These are phyloP conservation scores for Drosophila paulistorum DNA, from an alignment of 1,140 invertebrate species.

Conservation along the genomic window DNA sequence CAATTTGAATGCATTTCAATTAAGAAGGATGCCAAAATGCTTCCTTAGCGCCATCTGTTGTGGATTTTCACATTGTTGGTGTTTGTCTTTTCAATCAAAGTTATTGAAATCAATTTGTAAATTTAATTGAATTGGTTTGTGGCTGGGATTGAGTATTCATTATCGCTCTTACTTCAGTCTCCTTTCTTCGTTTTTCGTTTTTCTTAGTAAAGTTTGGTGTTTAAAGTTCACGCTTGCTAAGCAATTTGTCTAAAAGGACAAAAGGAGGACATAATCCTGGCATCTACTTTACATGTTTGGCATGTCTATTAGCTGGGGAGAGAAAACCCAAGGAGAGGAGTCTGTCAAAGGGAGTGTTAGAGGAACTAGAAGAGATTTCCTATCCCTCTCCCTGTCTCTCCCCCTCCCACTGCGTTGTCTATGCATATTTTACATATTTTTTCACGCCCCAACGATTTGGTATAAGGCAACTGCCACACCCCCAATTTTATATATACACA, in stretches of 20 bases:
- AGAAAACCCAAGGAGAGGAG: background rate
- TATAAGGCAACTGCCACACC: slow-evolving; percentile 33
- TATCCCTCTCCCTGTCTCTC: background rate
- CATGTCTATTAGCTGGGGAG: slow-evolving; percentile 55
- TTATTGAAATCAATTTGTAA: slow-evolving; percentile 70
- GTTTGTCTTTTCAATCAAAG: slow-evolving; percentile 47
- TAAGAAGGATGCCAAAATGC: slow-evolving; percentile 49
- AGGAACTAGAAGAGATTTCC: background rate
- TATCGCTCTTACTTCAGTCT: background rate
- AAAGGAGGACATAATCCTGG: slow-evolving; percentile 15
- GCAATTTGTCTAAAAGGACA: slow-evolving; percentile 45
- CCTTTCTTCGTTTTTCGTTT: background rate
- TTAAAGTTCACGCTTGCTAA: slow-evolving; percentile 20
- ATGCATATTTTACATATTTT: slow-evolving; percentile 51
- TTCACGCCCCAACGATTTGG: slow-evolving; percentile 54
- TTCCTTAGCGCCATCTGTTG: slow-evolving; percentile 63
- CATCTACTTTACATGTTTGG: slow-evolving; percentile 35
- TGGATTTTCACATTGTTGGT: slow-evolving; percentile 35
- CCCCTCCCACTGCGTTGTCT: slow-evolving; percentile 5
- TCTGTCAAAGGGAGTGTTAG: background rate
- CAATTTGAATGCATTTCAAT: slow-evolving; percentile 75
- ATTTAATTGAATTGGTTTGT: slow-evolving; percentile 62
- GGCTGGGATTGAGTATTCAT: slow-evolving; percentile 17
- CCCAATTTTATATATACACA: background rate
- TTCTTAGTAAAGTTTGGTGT: background rate